Evolutionary conservation across 2,888 invertebrate species (phyloP), one percentile per base, ranked within the genome.

Genomic region (Euzophera pinguis): DNA sequence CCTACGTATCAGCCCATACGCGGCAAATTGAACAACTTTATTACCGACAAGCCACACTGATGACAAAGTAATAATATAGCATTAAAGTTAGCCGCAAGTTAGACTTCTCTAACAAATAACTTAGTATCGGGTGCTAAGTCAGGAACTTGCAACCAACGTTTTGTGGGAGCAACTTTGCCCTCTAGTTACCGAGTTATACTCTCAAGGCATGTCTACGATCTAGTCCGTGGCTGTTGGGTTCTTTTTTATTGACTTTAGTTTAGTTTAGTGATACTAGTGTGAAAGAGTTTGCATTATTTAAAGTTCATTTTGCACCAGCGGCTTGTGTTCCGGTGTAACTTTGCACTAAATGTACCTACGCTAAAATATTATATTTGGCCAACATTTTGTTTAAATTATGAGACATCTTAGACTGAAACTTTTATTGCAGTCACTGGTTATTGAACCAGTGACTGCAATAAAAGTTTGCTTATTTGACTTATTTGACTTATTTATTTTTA

Each of bases 51-150:
- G 65, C 61, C 58, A 57, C 57, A 62, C 16, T 45, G 69, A 71
- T 71, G 78, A 75, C 78, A 76, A 75, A 73, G 67, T 75, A 81
- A 80, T 81, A 86, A 81, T 75, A 75, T 80, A 77, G 73, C 71
- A 73, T 74, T 75, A 72, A 85, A 87, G 75, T 84, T 80, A 69
- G 67, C 78, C 71, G 62, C 79, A 80, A 85, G 78, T 83, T 78
- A 73, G 76, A 73, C 69, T 64, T 64, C 73, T 71, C 78, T 79
- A 84, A 83, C 77, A 68, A 78, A 81, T 83, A 84, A 84, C 73
- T 85, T 78, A 77, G 62, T 84, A 84, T 85, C 84, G 79, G 75
- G 79, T 77, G 83, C 81, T 84, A 84, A 84, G 84, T 86, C 81
- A 81, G 79, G 67, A 81, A 83, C 75, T 82, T 70, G 62, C 65